Conservation (phyloP, 2,888 invertebrate species). For the Aleiodes leptofemur region DNA sequence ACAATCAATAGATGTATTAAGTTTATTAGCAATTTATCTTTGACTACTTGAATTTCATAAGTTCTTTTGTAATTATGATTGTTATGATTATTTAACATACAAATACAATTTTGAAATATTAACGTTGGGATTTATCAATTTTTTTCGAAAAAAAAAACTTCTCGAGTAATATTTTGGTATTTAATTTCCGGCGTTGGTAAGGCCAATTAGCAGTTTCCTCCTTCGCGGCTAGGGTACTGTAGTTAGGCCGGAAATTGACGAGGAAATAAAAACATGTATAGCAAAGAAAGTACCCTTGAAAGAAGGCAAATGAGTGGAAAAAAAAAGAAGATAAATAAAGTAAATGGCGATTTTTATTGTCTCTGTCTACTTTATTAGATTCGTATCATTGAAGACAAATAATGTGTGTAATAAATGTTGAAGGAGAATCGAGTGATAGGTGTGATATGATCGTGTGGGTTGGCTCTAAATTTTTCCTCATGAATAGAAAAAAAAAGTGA, state of each 20-base stretch:
- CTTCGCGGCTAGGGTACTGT: conserved; percentile 36
- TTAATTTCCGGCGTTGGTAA: conserved; percentile 51
- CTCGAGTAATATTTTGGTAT: conserved; percentile 36
- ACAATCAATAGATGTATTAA: conserved; percentile 32
- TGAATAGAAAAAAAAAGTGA: background rate
- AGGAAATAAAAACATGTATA: conserved; percentile 43
- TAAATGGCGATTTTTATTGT: too few species aligned
- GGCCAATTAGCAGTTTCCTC: conserved; percentile 52
- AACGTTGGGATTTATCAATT: conserved; percentile 8
- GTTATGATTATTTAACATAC: background rate
- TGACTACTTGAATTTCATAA: background rate
- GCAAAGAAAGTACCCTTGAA: conserved; percentile 24
- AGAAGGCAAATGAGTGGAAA: conserved; percentile 13
- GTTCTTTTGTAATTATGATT: conserved; percentile 4
- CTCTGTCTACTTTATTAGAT: conserved; percentile 1
- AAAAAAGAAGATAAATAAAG: conserved; percentile 35
- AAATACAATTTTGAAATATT: background rate
- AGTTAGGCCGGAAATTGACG: conserved; percentile 49
- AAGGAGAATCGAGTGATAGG: background rate
- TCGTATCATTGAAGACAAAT: background rate
- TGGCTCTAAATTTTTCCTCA: conserved; percentile 41
- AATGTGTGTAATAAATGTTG: conserved; percentile 8
- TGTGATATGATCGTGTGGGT: conserved; percentile 36
- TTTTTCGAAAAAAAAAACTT: background rate
- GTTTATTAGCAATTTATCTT: conserved; percentile 19